Evolutionary conservation across 2,113 vertebrate species (phyloP).

Genomic region (Pionites leucogaster): DNA sequence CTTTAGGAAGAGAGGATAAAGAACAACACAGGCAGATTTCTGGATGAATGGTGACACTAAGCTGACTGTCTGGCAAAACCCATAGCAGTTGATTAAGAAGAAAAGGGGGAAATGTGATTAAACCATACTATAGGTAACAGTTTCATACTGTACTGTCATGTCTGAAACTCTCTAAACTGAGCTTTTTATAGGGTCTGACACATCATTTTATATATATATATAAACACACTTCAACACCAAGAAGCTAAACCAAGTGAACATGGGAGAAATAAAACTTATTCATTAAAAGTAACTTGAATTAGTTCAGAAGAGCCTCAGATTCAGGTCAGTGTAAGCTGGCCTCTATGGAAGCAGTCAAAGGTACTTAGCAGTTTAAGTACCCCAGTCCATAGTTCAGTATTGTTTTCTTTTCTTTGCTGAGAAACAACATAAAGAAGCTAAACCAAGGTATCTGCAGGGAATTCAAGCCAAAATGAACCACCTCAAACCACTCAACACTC

Average conservation of each 20-base stretch:
- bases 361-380: not conserved
- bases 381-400: not conserved
- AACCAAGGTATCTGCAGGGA: not conserved
- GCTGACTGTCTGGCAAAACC: not conserved
- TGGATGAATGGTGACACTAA: not conserved
- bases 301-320: not conserved
- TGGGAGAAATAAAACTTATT: not conserved
- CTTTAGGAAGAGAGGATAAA: not conserved
- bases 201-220: not conserved
- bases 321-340: not conserved
- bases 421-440: not conserved
- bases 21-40: not conserved
- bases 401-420: not conserved
- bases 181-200: not conserved
- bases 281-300: not conserved
- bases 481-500: not conserved
- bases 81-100: not conserved
- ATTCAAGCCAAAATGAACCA: not conserved
- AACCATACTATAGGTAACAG: not conserved
- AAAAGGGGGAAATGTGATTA: not conserved
- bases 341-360: not conserved
- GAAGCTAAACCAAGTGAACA: not conserved
- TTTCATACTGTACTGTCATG: not conserved
- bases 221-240: not conserved
- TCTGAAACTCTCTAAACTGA: not conserved